Base-by-base conservation (phyloP, 2,797 vertebrate genomes). In the Lacerta viridis region DNA sequence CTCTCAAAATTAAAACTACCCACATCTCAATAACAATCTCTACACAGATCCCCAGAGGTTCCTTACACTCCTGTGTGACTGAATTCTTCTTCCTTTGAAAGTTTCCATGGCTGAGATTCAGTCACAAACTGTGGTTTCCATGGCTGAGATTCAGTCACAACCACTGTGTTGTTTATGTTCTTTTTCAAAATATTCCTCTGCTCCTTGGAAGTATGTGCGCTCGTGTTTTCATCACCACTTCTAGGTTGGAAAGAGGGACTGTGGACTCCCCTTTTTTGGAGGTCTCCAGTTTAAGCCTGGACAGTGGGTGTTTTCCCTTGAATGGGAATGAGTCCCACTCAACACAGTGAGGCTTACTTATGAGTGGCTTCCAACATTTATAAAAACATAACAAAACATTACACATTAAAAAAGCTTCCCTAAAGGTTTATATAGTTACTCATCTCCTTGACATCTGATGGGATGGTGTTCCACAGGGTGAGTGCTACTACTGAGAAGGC, bases 1-100 rank as follows among this genome's bases (percentile, higher is more conserved):
- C 86, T 92, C 90, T 93, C 89, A 90, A 95, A 94, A 90, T 88
- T 95, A 17, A n/a, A 90, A 75, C 1, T 68, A 3, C 55, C n/a
- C 59, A 7, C 83, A 94, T 87, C 50, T 88, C 88, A 87, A 91
- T 89, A 92, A 72, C 82, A 81, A 55, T 83, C 89, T 68, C 78
- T 71, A 76, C 69, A 69, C 87, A 85, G 33, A 90, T 81, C 87
- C 90, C 77, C 46, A 33, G 87, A 72, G 59, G 80, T 92, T 84
- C 82, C 87, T 89, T 3, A 1, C 25, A 81, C 84, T 68, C 13
- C 50, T 87, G 77, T 69, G 36, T 88, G 68, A 84, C 68, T 89
- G 27, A 46, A 27, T 61, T 25, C 18, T 75, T 23, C 69, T 29
- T 71, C n/a, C 69, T 71, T 27, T 71, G 10, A 71, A 64, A 23